phyloP scores from a whole-genome alignment of 2,888 invertebrate species.

The Xanthorhoe spadicearia region DNA sequence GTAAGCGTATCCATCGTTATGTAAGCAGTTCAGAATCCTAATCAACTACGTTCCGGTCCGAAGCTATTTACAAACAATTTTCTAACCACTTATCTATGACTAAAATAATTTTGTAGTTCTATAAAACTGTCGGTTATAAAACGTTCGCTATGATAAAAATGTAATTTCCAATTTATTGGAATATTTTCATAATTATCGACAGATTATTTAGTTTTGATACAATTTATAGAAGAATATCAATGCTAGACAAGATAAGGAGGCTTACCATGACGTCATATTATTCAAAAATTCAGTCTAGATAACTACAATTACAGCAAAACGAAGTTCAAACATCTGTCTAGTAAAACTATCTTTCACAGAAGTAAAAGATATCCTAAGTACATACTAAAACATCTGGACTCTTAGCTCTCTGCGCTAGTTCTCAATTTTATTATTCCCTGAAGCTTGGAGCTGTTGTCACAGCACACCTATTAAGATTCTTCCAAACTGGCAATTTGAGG shows the following conservation, averaged over 20 bases:
- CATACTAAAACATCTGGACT: slow-evolving; percentile 1
- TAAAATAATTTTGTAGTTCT: background rate
- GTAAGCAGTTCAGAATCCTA: slow-evolving; percentile 55
- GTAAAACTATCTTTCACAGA: background rate
- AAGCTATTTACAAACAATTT: slow-evolving; percentile 43
- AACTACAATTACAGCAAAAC: too few relatives aligned
- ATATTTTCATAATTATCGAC: too few relatives aligned
- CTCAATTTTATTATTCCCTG: slow-evolving; percentile 4
- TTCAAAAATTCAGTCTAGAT: too few relatives aligned
- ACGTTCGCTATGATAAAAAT: too few relatives aligned
- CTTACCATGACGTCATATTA: too few relatives aligned
- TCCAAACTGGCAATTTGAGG: background rate
- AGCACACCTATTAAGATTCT: slow-evolving; percentile 38
- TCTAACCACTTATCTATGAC: slow-evolving; percentile 14
- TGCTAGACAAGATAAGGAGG: too few relatives aligned
- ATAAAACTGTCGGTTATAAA: too few relatives aligned
- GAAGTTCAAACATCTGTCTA: background rate
- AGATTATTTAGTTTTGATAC: too few relatives aligned
- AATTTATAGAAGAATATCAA: too few relatives aligned
- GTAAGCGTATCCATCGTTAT: slow-evolving; percentile 31
- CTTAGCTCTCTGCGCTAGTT: background rate
- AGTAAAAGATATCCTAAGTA: background rate
- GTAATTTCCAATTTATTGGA: too few relatives aligned
- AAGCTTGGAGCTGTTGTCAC: slow-evolving; percentile 29
- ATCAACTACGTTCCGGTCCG: slow-evolving; percentile 46